Evolutionary conservation across 2,888 invertebrate genomes (phyloP).

Genomic region (Gryllus longicercus): DNA sequence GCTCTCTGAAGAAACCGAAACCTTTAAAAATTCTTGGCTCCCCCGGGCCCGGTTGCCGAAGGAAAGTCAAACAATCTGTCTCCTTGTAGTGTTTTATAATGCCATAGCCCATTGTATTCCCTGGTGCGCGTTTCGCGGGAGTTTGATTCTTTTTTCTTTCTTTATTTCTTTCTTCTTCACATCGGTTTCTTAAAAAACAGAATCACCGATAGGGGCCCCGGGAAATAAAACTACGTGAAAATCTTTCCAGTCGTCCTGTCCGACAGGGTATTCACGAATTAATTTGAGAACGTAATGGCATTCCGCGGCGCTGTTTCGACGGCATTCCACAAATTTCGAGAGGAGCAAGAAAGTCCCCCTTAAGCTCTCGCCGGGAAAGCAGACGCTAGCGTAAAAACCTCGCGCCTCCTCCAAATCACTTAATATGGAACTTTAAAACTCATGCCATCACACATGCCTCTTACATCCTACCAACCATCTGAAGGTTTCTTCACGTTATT

Average conservation of each 20-base stretch:
- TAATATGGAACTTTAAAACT: conserved; percentile 1
- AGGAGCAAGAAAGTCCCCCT: background rate
- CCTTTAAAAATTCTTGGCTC: conserved; percentile 8
- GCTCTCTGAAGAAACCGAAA: conserved; percentile 1
- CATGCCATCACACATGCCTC: background rate
- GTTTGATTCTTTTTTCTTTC: background rate
- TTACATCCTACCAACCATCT: conserved; percentile 5
- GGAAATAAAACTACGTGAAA: background rate
- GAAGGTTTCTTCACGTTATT: conserved; percentile 9
- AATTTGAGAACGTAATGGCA: conserved; percentile 34
- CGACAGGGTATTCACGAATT: conserved; percentile 31
- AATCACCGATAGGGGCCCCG: background rate
- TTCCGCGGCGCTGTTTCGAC: conserved; percentile 25
- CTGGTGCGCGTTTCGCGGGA: background rate
- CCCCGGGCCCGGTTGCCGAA: background rate
- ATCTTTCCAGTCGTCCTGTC: conserved; percentile 21
- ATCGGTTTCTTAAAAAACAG: background rate
- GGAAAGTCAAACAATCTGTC: conserved; percentile 1
- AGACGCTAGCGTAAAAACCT: background rate
- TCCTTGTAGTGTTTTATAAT: conserved; percentile 17
- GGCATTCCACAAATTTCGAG: background rate
- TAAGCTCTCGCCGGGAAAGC: background rate
- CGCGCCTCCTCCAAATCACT: background rate
- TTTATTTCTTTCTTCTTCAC: background rate
- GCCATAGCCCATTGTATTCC: conserved; percentile 17